Evolutionary conservation across 2,888 invertebrate species (phyloP).

Genomic region (Cactoblastis cactorum): DNA sequence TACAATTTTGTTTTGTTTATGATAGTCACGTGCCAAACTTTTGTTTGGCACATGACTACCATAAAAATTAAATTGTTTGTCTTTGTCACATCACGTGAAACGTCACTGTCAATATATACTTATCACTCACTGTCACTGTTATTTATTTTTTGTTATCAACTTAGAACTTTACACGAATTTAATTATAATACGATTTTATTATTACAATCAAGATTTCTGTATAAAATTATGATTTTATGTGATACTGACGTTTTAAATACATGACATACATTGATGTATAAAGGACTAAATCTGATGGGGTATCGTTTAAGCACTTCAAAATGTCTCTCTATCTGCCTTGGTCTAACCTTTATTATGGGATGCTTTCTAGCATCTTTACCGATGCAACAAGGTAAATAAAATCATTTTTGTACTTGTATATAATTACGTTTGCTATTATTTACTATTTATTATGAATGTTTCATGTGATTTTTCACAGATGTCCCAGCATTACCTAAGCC

Average conservation of each 20-base stretch:
- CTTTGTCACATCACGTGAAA: no score
- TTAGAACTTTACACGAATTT: background rate
- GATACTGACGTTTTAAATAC: background rate
- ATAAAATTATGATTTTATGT: background rate
- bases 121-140: background rate
- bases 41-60: no score
- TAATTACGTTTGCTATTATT: background rate
- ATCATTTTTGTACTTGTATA: background rate
- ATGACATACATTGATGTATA: conserved; percentile 38
- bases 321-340: conserved; percentile 62
- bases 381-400: conserved; percentile 53
- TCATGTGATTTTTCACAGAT: conserved; percentile 35
- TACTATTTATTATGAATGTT: background rate
- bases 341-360: conserved; percentile 65
- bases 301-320: conserved; percentile 55
- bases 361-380: conserved; percentile 70
- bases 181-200: no score
- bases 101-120: background rate
- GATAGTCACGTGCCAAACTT: no score
- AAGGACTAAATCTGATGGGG: conserved; percentile 58
- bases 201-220: background rate
- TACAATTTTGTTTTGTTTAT: no score
- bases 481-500: conserved; percentile 46
- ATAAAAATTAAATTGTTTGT: no score
- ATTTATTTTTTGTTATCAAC: background rate